Conservation (phyloP, 2,797 vertebrate species). For the Tokudaia muenninki region DNA sequence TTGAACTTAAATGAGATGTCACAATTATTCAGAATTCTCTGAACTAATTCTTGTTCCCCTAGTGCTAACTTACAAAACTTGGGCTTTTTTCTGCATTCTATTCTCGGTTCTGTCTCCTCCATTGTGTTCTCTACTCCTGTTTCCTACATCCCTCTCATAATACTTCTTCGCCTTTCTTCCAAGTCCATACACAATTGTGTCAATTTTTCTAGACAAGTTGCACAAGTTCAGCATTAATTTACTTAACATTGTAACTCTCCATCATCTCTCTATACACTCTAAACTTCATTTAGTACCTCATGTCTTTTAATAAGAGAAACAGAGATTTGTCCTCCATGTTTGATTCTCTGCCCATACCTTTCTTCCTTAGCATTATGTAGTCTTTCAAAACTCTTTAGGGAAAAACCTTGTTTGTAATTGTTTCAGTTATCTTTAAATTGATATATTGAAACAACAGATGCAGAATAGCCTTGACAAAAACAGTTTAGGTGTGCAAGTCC, state of each 20-base stretch:
- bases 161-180: not conserved
- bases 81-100: not conserved
- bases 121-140: too few relatives aligned
- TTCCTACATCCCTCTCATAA: not conserved
- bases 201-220: not conserved
- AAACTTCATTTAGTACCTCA: not conserved
- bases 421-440: not conserved
- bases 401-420: not conserved
- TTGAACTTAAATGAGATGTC: not conserved
- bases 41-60: not conserved
- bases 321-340: not conserved
- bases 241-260: not conserved
- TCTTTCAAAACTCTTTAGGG: not conserved
- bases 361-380: not conserved
- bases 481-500: not conserved
- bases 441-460: not conserved
- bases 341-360: not conserved
- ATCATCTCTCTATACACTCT: not conserved
- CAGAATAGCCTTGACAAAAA: not conserved
- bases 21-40: not conserved
- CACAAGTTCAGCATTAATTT: not conserved
- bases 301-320: not conserved
- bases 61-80: not conserved
- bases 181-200: not conserved
- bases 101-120: not conserved